Evolutionary conservation across 2,113 vertebrate genomes (phyloP).

Genomic region (Thermophis baileyi): DNA sequence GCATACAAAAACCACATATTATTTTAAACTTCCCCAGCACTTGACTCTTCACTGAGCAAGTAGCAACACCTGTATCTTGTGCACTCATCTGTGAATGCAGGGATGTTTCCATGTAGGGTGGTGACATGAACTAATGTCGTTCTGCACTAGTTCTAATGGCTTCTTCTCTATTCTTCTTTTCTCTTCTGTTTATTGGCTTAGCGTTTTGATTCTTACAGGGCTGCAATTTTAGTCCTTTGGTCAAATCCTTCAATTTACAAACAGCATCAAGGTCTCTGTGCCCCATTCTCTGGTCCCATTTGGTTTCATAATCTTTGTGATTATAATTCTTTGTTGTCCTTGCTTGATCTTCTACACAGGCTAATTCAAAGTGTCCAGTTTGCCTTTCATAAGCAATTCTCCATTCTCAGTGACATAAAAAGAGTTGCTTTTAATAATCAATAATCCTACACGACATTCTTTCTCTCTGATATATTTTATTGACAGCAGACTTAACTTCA

Average conservation of each 20-base stretch:
- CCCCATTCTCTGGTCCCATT: background rate
- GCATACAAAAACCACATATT: background rate
- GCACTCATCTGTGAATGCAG: background rate
- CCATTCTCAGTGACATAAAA: background rate
- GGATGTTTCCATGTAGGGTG: background rate
- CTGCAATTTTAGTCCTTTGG: background rate
- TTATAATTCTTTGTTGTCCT: background rate
- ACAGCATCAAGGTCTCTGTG: background rate
- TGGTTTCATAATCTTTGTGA: background rate
- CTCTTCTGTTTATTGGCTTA: background rate
- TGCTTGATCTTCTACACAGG: background rate
- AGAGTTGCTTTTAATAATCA: background rate
- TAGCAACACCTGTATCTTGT: background rate
- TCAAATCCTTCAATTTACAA: background rate
- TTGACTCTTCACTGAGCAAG: background rate
- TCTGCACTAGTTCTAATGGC: background rate
- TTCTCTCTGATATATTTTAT: background rate
- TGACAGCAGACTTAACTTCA: background rate
- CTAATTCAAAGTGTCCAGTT: background rate
- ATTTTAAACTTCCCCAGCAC: background rate
- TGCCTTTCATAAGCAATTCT: background rate
- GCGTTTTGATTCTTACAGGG: background rate
- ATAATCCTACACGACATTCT: background rate
- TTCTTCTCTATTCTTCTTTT: background rate
- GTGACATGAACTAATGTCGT: background rate